These are phyloP conservation scores for Icerya purchasi DNA, from an alignment of 2,888 invertebrate genomes.

Conservation along the genomic window DNA sequence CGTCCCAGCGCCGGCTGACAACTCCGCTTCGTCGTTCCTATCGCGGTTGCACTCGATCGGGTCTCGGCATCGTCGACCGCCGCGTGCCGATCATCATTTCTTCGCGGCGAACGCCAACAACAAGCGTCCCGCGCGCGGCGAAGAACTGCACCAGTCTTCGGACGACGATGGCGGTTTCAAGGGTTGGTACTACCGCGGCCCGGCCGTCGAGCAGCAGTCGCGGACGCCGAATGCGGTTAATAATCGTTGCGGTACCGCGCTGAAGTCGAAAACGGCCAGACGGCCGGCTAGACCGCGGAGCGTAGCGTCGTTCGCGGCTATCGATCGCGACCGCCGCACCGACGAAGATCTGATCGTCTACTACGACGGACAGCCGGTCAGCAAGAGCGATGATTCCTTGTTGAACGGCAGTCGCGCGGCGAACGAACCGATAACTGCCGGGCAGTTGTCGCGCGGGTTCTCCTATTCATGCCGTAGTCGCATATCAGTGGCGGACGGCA, in stretches of 20 bases:
- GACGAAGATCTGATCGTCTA: slow-evolving; percentile 22
- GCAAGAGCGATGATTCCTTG: slow-evolving; percentile 16
- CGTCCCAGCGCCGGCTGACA: not conserved
- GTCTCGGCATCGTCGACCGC: not conserved
- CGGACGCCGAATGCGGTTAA: slow-evolving; percentile 24
- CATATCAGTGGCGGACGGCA: not conserved
- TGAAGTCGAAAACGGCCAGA: too few species aligned
- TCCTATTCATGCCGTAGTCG: too few species aligned
- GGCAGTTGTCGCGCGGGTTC: too few species aligned
- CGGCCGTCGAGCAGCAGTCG: slow-evolving; percentile 19
- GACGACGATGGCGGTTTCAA: slow-evolving; percentile 15
- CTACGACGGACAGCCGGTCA: slow-evolving; percentile 22
- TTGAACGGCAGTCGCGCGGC: too few species aligned
- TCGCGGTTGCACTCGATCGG: not conserved
- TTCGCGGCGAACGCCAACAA: not conserved
- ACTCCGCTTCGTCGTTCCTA: not conserved
- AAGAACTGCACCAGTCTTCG: slow-evolving; percentile 1
- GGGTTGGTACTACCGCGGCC: slow-evolving; percentile 5
- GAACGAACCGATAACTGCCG: too few species aligned
- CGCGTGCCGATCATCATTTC: not conserved
- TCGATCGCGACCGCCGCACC: slow-evolving; percentile 22
- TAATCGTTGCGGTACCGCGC: slow-evolving; percentile 22
- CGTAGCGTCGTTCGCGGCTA: slow-evolving; percentile 24
- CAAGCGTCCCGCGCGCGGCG: not conserved
- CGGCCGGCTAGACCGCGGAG: slow-evolving; percentile 21